phyloP scores from a whole-genome alignment of 2,888 invertebrate species.

The Macrophya annulata region DNA sequence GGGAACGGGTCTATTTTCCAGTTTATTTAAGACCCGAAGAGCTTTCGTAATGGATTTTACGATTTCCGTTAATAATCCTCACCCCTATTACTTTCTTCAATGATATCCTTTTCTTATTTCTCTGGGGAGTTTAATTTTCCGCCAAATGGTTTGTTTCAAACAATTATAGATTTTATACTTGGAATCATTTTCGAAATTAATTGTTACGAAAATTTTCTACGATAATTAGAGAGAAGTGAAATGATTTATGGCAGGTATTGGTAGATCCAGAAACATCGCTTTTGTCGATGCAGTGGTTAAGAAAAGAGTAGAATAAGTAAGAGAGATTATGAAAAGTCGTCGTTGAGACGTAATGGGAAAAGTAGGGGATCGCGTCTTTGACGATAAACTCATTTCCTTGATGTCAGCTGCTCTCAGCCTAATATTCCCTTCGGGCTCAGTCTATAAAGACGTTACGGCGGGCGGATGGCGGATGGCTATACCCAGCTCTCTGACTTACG shows the following conservation, averaged over 20 bases:
- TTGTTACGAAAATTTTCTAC: neutral
- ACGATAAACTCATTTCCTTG: slow-evolving; percentile 54
- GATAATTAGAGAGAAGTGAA: neutral
- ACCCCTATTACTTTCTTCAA: neutral
- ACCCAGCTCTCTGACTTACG: slow-evolving; percentile 46
- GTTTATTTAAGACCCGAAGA: neutral
- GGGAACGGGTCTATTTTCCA: slow-evolving; percentile 26
- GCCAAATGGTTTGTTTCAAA: slow-evolving; percentile 18
- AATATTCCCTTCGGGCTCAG: slow-evolving; percentile 54
- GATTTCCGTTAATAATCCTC: slow-evolving; percentile 29
- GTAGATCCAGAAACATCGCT: neutral
- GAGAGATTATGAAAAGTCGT: slow-evolving; percentile 54
- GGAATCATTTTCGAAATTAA: neutral
- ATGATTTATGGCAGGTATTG: neutral
- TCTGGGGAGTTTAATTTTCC: neutral
- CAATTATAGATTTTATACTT: neutral
- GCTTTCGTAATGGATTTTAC: slow-evolving; percentile 29
- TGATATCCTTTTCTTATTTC: neutral
- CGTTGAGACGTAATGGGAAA: slow-evolving; percentile 42
- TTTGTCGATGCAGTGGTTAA: neutral
- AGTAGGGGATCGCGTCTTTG: slow-evolving; percentile 53
- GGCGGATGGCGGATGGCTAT: slow-evolving; percentile 46
- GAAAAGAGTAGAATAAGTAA: slow-evolving; percentile 25
- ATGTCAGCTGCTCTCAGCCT: slow-evolving; percentile 56
- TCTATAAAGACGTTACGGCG: slow-evolving; percentile 53